Evolutionary conservation across 92 coral and sea anemone genomes (phyloP), one percentile per base, ranked within the genome.

Genomic region (Anthopleura xanthogrammica): DNA sequence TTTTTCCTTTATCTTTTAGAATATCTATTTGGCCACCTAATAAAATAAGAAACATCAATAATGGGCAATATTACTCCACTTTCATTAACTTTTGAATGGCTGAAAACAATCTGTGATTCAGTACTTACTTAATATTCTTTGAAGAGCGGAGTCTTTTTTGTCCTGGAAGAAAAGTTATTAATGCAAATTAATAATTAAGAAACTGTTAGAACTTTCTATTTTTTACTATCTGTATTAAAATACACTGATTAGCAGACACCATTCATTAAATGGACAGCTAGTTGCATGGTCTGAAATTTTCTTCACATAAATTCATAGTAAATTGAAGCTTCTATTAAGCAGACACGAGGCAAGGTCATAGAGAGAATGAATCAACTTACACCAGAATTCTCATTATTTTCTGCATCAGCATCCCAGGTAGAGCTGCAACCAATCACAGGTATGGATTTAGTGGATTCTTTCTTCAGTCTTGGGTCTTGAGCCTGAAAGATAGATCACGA

Each of bases 21-120:
- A 65, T 83, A 68, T 93, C 97, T 70, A 93, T 86, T 57, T 92
- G 94, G 4, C 97, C 97, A 82, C 93, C 97, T 93, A 41, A 46
- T 73, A 23, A 7, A 2, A n/a, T 41, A 50, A 68, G 5, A 29
- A 36, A 16, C 29, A 43, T 36, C 17, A 64, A 12, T 50, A 66
- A 57, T 23, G 52, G 50, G 17, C 39, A 22, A 14, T 16, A 64
- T 5, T 54, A 7, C 58, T 46, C 50, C 50, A 46, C 50, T 46
- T 46, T 46, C 50, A 46, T 46, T 46, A 5, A 46, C 50, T 46
- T 46, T 46, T 46, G 50, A 46, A 46, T 46, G 50, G 9, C 50
- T 46, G 50, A 46, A 29, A 46, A 46, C 50, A 9, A 46, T 9
- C 9, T 46, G 9, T 46, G 6, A 46, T 46, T 46, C 3, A n/a